Base-by-base conservation (phyloP, 1,140 invertebrate genomes). In the Procambarus virginalis region DNA sequence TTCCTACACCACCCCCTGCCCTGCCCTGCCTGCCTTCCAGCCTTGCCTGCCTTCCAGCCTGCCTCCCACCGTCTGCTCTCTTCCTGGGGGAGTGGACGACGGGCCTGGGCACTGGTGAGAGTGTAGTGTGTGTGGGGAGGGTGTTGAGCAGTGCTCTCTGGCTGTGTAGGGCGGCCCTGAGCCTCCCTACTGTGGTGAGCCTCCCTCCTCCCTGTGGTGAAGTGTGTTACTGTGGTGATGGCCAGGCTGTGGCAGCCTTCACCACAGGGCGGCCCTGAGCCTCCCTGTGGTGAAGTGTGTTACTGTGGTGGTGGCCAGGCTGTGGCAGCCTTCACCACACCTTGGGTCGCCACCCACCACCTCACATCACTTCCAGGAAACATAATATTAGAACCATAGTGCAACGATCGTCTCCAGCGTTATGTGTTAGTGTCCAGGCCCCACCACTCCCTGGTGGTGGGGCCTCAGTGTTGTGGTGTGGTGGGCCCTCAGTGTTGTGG, bases 1-100 rank as follows among this genome's bases (percentile, higher is more conserved):
- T 81, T 46, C 79, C 79, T 34, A 81, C 51, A 60, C 55, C 45
- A 49, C 79, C 79, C 79, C 51, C 78, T 55, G 34, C 70, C 70
- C 9, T 9, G 46, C 45, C 14, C n/a, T 48, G 46, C 79, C 79
- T 60, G 79, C 79, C 34, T 34, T 1, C 34, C 34, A 34, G 34
- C 34, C n/a, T n/a, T 79, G 77, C 77, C 77, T 79, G 46, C 78
- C 78, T 14, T 8, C 51, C 51, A 55, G 51, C 14, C 46, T 55
- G 22, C 12, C 46, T 55, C 49, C 48, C 22, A 49, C 45, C 22
- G 46, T 79, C 49, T 55, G 6, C 12, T 45, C 51, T 34, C 51
- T 51, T 80, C 17, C 78, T 80, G 3, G 45, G 51, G 22, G 64
- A n/a, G 64, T 68, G 17, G 75, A 51, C 78, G 76, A 49, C 48